Conservation (phyloP, 2,888 invertebrate genomes). For the Lamproptera curius region DNA sequence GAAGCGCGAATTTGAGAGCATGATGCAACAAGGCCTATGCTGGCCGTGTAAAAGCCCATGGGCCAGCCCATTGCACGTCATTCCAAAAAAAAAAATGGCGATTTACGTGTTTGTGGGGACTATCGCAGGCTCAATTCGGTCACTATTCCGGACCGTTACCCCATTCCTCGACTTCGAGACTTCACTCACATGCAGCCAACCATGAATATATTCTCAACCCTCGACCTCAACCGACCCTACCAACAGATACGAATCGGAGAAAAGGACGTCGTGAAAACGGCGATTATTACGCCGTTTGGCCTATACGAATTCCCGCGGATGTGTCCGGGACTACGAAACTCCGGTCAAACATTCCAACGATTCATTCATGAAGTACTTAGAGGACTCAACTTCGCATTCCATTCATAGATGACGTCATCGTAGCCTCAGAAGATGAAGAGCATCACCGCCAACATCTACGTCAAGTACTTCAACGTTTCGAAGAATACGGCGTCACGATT, state of each 20-base stretch:
- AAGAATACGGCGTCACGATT: background rate
- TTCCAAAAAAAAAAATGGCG: conserved; percentile 29
- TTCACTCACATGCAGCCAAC: background rate
- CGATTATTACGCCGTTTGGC: conserved; percentile 19
- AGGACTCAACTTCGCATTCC: background rate
- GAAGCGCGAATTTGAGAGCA: conserved; percentile 18
- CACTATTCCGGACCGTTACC: conserved; percentile 19
- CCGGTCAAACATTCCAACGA: conserved; percentile 12
- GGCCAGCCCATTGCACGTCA: conserved; percentile 31
- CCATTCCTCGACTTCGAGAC: background rate
- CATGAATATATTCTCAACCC: conserved; percentile 23
- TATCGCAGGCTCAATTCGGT: conserved; percentile 16
- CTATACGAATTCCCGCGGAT: conserved; percentile 21
- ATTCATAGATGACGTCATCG: background rate
- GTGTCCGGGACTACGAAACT: conserved; percentile 12
- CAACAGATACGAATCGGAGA: conserved; percentile 21
- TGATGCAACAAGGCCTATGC: conserved; percentile 25
- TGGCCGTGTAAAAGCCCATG: conserved; percentile 24
- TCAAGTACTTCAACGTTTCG: background rate
- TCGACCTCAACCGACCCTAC: conserved; percentile 27
- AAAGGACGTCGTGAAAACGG: conserved; percentile 24
- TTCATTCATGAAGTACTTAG: background rate
- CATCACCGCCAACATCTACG: background rate
- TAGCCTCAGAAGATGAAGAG: background rate
- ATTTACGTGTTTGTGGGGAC: conserved; percentile 34